Evolutionary conservation across 2,113 vertebrate species (phyloP).

Genomic region (Amphiprion ocellaris): DNA sequence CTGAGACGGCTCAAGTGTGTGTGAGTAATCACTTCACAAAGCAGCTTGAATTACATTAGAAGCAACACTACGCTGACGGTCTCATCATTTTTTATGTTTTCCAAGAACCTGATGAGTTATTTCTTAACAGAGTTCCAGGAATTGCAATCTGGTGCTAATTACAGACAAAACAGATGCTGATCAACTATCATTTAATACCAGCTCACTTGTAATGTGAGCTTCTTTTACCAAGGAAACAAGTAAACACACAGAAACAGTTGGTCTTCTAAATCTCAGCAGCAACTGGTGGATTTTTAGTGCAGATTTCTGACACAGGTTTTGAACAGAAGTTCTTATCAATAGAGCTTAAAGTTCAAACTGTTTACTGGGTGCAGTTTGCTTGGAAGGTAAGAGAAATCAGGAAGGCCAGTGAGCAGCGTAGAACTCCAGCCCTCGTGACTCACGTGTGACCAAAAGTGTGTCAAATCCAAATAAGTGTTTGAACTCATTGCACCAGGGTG

Average conservation of each 20-base stretch:
- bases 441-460: too few species aligned
- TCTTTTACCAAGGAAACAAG: too few species aligned
- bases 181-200: too few species aligned
- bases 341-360: background rate
- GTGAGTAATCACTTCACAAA: conserved; percentile 35
- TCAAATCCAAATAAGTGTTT: too few species aligned
- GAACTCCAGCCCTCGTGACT: too few species aligned
- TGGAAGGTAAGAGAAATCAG: background rate
- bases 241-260: too few species aligned
- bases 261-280: too few species aligned
- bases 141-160: background rate
- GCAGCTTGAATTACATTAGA: background rate
- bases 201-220: too few species aligned
- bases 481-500: too few species aligned
- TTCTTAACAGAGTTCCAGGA: background rate
- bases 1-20: conserved; percentile 40
- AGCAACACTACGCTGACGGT: background rate
- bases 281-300: too few species aligned
- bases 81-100: background rate
- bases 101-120: background rate
- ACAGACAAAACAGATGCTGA: background rate
- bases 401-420: too few species aligned
- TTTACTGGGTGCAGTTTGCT: background rate
- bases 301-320: too few species aligned
- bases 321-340: background rate